Evolutionary conservation across 2,113 vertebrate species (phyloP), one percentile per base, ranked within the genome.

Genomic region (Forbesichthys agassizii): DNA sequence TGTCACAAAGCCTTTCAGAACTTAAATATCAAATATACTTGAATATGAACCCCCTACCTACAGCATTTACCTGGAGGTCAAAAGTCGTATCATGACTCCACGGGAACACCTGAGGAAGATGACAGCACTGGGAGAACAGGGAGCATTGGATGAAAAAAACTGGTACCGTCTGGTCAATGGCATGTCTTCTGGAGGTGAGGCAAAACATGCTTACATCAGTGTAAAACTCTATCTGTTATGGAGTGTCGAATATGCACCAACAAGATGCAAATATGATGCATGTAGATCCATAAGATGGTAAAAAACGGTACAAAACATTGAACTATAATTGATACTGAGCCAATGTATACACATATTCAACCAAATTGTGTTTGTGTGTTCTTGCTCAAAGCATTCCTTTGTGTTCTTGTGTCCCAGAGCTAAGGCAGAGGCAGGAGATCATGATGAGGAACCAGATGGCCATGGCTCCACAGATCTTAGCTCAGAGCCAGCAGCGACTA

Each of bases 401-500:
- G 16, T 14, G 12, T 20, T 56, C 8, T 55, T 60, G 49, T 69
- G 71, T 84, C 66, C 61, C 83, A 98, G 96, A 98, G 64, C 82
- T 97, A 57, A 90, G 94, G 66, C 96, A 95, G 89, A 92, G 94
- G 75, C 94, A 92, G 79, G 95, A 96, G 89, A 69, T 95, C 85
- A 87, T 95, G 12, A 95, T 96, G 95, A 93, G 96, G 83, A 97
- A 95, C 84, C 94, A 95, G 84, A 95, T 96, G 94, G 90, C 95
- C 60, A 91, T 94, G 81, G 95, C 95, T 56, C 94, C 96, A 8
- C 93, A 95, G 86, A 84, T 96, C 68, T 87, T 96, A 72, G 66
- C 91, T 7, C 75, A 95, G 58, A 90, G 90, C 1, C 95, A 95
- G 83, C 96, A 94, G 86, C 94, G 93, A 67, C 87, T 95, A 53